phyloP scores from a whole-genome alignment of 2,113 vertebrate species.

The Collichthys lucidus region DNA sequence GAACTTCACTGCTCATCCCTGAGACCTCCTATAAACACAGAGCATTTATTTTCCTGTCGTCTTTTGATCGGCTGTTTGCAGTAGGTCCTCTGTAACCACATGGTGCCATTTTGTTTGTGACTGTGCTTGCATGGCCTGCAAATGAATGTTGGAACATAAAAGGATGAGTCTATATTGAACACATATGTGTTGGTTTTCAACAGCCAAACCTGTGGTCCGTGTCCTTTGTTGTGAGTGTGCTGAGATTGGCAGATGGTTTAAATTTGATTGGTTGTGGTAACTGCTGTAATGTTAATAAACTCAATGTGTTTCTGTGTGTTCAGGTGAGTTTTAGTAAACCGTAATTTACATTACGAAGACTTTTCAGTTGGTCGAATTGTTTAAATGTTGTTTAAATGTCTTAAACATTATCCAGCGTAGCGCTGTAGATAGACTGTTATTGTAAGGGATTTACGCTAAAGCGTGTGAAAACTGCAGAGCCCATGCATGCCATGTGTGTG shows the following conservation, averaged over 20 bases:
- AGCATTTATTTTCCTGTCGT: conserved; percentile 26
- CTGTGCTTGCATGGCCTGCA: conserved; percentile 36
- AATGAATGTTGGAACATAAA: conserved; percentile 55
- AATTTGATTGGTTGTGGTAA: conserved; percentile 21
- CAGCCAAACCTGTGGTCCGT: background rate
- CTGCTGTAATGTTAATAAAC: conserved; percentile 24
- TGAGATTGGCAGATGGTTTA: conserved; percentile 22
- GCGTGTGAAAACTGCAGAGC: background rate
- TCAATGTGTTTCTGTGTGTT: background rate
- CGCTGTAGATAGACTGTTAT: background rate
- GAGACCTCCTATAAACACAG: conserved; percentile 61
- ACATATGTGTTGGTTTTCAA: conserved; percentile 45
- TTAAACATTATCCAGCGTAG: background rate
- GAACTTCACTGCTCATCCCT: conserved; percentile 30
- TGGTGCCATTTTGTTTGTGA: conserved; percentile 68
- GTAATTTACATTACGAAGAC: background rate
- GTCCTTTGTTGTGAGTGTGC: conserved; percentile 26
- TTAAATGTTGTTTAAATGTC: background rate
- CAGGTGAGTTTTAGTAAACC: background rate
- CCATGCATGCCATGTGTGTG: background rate
- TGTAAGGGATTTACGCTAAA: conserved; percentile 14
- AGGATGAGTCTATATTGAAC: conserved; percentile 40
- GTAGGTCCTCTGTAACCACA: conserved; percentile 44
- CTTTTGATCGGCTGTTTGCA: conserved; percentile 61
- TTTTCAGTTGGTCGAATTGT: background rate